Evolutionary conservation across 2,888 invertebrate species (phyloP), one percentile per base, ranked within the genome.

Genomic region (Cerceris ruficornis): DNA sequence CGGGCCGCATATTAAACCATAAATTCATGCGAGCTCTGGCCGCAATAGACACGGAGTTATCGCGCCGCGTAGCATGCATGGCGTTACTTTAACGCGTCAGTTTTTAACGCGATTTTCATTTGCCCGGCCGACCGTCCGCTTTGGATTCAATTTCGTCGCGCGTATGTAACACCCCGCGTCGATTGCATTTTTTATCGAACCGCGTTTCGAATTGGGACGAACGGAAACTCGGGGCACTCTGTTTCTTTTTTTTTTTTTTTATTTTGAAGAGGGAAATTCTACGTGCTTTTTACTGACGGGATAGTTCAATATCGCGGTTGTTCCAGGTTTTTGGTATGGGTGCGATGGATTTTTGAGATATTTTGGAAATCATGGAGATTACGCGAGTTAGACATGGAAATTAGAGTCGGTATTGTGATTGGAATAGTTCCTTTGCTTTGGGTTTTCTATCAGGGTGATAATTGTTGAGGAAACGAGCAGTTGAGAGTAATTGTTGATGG

Each of bases 1-100:
- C 85, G 80, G 77, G 77, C 79, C 86, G 86, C 88, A 88, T 91
- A 91, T 91, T 91, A 91, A 91, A 90, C 90, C 88, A 91, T 91
- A 91, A 91, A 91, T 91, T 88, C 87, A 85, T 84, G 83, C 85
- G 71, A 64, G 75, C 74, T 64, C 59, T 54, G 66, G 58, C 82
- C 78, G 77, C 78, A 78, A 83, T 81, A 59, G 78, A 80, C 50
- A 68, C 62, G 72, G 75, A 78, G 83, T 86, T 83, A 85, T 84
- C 80, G 84, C 62, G 67, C 43, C 55, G 74, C 58, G 69, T 70
- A 84, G 14, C 75, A 69, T 58, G 67, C 66, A 43, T 77, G 83
- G 83, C 83, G 66, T 80, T 81, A 76, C 83, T 81, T 83, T 77
- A 83, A 78, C 60, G 62, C 64, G 81, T 73, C 72, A 72, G 50